Evolutionary conservation across 2,113 vertebrate species (phyloP), one percentile per base, ranked within the genome.

Genomic region (Solea senegalensis): DNA sequence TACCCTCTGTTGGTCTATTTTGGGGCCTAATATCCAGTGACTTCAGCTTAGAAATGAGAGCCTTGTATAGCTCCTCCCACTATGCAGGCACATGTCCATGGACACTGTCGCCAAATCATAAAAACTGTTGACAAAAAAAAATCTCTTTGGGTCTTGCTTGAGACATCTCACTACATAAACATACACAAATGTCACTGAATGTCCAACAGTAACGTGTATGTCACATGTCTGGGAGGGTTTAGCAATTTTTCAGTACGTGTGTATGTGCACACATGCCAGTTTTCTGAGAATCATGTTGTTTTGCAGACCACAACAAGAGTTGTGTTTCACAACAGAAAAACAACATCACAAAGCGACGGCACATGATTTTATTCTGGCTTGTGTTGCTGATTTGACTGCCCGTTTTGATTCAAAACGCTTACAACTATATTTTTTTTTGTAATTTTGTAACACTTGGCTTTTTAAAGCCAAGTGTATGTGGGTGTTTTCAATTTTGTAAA

Each of bases 1-100:
- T 94, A 94, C 67, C 59, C 82, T 89, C 83, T 79, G 86, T 14
- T 7, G 65, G 72, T 83, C 91, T 95, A 95, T 95, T 95, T 93
- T 90, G n/a, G 78, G 90, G 86, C 61, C 75, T 57, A 69, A 88
- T 77, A 91, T 92, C 87, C 68, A 89, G 80, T 94, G 91, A 92
- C 92, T 90, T 87, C 73, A 89, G 73, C 86, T 78, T 74, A 78
- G 71, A 82, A 78, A 80, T 65, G 74, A 93, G 73, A 86, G 89
- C 82, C 73, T 76, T 26, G 28, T 15, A 6, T 11, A 2, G 65
- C 59, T 70, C 86, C 90, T 74, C 90, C 92, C 84, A 50, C 74
- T 21, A 2, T 41, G 6, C 34, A 39, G 82, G 88, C 90, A 90
- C 82, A 90, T 89, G 92, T 39, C 45, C 80, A 44, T 26, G 51